These are phyloP conservation scores for Rhinolophus ferrumequinum DNA, from an alignment of 2,113 vertebrate species.

Conservation along the genomic window DNA sequence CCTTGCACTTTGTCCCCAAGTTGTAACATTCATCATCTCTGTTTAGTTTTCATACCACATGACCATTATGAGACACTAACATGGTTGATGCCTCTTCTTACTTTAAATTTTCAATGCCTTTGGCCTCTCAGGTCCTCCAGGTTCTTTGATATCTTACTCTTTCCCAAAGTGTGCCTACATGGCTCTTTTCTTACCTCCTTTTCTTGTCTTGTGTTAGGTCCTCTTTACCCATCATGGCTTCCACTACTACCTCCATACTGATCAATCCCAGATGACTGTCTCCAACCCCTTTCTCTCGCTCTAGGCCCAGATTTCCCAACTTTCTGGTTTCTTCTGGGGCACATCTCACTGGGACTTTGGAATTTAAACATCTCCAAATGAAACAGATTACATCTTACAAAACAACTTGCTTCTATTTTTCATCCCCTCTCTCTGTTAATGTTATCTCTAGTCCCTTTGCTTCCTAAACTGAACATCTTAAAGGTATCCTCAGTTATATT, in stretches of 20 bases:
- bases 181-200: neutral
- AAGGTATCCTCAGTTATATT: neutral
- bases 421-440: neutral
- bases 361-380: neutral
- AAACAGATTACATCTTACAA: neutral
- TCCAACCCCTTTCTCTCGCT: neutral
- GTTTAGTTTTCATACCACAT: neutral
- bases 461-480: neutral
- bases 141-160: neutral
- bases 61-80: neutral
- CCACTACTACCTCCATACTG: fast-evolving
- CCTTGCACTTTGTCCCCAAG: neutral
- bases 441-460: neutral
- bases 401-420: neutral
- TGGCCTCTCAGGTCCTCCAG: neutral
- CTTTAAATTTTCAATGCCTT: neutral
- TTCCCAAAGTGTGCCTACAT: neutral
- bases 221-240: neutral
- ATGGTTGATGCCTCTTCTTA: neutral
- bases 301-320: neutral
- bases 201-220: neutral
- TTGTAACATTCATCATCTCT: neutral
- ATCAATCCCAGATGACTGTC: neutral
- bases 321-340: neutral
- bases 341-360: neutral